phyloP scores from a whole-genome alignment of 2,113 vertebrate species.

The Chascanopsetta lugubris region DNA sequence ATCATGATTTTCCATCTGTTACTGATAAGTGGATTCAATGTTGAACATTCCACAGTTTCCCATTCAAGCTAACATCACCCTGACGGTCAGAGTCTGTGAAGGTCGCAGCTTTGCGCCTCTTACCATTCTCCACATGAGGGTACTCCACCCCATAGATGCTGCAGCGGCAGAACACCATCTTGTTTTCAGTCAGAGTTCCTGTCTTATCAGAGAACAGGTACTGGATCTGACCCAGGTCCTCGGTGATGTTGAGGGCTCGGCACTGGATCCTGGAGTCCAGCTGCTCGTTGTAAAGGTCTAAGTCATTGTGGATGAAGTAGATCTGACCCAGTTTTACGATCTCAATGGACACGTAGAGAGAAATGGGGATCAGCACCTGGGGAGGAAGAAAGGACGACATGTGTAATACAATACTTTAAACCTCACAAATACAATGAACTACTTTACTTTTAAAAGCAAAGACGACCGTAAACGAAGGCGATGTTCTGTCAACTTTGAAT shows the following conservation, averaged over 20 bases:
- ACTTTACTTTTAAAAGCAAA: too few species aligned
- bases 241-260: conserved; percentile 91
- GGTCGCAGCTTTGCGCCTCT: conserved; percentile 21
- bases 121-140: conserved; percentile 92
- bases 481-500: too few species aligned
- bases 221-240: conserved; percentile 94
- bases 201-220: conserved; percentile 97
- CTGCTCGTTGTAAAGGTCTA: conserved; percentile 88
- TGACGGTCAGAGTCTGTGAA: background rate
- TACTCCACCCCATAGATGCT: conserved; percentile 93
- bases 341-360: conserved; percentile 97
- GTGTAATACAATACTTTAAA: background rate
- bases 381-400: conserved; percentile 22
- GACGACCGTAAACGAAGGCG: too few species aligned
- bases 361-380: conserved; percentile 96
- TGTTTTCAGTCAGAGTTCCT: conserved; percentile 96
- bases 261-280: conserved; percentile 88
- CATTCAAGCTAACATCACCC: too few species aligned
- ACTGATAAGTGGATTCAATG: too few species aligned
- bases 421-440: too few species aligned
- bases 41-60: too few species aligned
- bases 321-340: conserved; percentile 94
- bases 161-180: conserved; percentile 95
- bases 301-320: conserved; percentile 93
- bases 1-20: too few species aligned